Evolutionary conservation across 2,888 invertebrate species (phyloP).

Genomic region (Caenorhabditis sp.): DNA sequence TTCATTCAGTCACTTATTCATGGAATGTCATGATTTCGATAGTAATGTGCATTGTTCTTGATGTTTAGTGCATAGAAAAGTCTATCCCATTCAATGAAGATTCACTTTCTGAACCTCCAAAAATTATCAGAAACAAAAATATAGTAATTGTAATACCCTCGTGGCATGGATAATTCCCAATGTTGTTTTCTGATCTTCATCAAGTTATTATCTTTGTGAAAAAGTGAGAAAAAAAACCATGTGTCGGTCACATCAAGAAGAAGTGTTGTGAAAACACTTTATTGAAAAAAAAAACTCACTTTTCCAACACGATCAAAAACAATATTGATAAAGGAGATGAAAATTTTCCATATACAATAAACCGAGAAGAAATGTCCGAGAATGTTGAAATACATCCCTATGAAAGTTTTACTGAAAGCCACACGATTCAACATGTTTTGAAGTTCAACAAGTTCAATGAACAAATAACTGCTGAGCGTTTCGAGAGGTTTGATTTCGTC

Average conservation of each 20-base stretch:
- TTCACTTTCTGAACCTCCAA: no score
- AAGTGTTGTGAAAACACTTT: not conserved
- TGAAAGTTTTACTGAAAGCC: conserved; percentile 81
- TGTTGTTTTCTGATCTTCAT: no score
- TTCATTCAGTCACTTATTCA: no score
- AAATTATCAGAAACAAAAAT: no score
- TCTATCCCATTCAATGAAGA: no score
- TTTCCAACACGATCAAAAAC: conserved; percentile 98
- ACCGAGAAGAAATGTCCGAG: conserved; percentile 97
- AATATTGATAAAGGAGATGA: conserved; percentile 84
- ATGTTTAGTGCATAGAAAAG: no score
- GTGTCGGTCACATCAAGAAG: not conserved
- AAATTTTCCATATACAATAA: conserved; percentile 98
- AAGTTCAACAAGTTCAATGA: conserved; percentile 93
- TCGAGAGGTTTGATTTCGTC: conserved; percentile 88
- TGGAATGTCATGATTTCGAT: no score
- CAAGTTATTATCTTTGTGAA: no score
- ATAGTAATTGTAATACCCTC: no score
- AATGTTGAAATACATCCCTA: conserved; percentile 97
- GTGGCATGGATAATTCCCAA: no score
- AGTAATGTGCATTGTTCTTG: no score
- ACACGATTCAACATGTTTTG: conserved; percentile 82
- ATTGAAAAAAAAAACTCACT: conserved; percentile 71
- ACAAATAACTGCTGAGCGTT: conserved; percentile 89
- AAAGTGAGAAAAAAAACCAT: no score